phyloP scores from a whole-genome alignment of 2,797 vertebrate genomes.

The Nyctibius grandis region DNA sequence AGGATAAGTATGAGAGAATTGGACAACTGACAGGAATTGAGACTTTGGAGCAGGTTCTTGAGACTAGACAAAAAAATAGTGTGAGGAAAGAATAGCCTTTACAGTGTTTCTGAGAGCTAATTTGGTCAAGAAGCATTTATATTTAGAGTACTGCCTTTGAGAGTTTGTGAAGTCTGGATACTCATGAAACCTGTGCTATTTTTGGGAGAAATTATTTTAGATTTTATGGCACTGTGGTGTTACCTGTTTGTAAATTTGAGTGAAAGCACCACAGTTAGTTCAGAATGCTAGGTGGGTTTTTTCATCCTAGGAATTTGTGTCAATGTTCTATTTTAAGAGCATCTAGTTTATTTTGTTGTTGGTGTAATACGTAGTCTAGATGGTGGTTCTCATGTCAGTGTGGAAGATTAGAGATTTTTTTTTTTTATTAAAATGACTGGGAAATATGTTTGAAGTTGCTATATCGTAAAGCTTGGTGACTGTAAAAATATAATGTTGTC shows the following conservation, averaged over 20 bases:
- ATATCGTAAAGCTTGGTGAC: neutral
- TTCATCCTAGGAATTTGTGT: neutral
- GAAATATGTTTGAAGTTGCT: neutral
- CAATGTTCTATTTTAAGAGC: neutral
- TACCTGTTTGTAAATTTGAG: neutral
- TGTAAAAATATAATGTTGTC: neutral
- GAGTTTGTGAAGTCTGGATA: neutral
- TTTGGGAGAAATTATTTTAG: neutral
- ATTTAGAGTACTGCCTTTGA: neutral
- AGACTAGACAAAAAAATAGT: neutral
- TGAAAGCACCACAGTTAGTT: neutral
- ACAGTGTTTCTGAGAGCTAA: neutral
- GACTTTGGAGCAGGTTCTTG: neutral
- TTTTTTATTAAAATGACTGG: neutral
- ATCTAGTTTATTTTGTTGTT: neutral
- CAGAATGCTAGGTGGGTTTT: neutral
- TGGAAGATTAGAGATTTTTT: rapidly evolving
- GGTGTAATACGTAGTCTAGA: neutral
- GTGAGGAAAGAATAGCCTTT: neutral
- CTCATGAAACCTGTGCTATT: neutral
- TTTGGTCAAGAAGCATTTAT: neutral
- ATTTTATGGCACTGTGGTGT: neutral
- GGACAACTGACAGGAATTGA: neutral
- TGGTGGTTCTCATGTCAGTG: neutral
- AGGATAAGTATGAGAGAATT: neutral